These are phyloP conservation scores for Ictidomys tridecemlineatus DNA, from an alignment of 2,113 vertebrate species.

Conservation along the genomic window DNA sequence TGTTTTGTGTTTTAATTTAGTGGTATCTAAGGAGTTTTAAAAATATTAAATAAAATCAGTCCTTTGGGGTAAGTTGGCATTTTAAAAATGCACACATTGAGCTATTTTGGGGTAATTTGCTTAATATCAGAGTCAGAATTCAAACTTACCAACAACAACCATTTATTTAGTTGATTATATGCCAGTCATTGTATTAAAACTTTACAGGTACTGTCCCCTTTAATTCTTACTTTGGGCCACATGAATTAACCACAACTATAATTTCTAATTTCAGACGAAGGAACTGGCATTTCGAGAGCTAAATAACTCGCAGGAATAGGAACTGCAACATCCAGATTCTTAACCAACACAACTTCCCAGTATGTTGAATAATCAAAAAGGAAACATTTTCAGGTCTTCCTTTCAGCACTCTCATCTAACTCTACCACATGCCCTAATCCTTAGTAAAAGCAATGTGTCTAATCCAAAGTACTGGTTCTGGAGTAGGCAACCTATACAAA, in stretches of 20 bases:
- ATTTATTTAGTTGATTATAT: conserved; percentile 57
- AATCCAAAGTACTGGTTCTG: neutral
- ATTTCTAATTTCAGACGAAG: conserved; percentile 52
- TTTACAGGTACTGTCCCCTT: conserved; percentile 13
- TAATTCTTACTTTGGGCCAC: conserved; percentile 15
- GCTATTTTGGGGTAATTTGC: conserved; percentile 43
- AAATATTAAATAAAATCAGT: conserved; percentile 38
- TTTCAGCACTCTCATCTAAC: neutral
- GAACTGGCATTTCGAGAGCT: neutral
- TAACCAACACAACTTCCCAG: neutral
- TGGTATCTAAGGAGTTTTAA: neutral
- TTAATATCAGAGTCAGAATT: conserved; percentile 42
- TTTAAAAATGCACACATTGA: conserved; percentile 43
- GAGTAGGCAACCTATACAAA: neutral
- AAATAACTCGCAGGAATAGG: neutral
- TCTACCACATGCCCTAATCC: neutral
- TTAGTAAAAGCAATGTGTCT: neutral
- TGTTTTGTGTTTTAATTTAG: neutral
- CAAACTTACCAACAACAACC: conserved; percentile 38
- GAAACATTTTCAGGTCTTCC: neutral
- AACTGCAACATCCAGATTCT: neutral
- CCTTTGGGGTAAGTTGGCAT: conserved; percentile 2
- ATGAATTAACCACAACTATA: neutral
- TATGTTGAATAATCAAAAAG: neutral
- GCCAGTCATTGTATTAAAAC: neutral